Percentiles rank a stretch among this genome's conserved stretches.
Conservation (phyloP, 2,113 vertebrate genomes). For the Psittacara wagleri region DNA sequence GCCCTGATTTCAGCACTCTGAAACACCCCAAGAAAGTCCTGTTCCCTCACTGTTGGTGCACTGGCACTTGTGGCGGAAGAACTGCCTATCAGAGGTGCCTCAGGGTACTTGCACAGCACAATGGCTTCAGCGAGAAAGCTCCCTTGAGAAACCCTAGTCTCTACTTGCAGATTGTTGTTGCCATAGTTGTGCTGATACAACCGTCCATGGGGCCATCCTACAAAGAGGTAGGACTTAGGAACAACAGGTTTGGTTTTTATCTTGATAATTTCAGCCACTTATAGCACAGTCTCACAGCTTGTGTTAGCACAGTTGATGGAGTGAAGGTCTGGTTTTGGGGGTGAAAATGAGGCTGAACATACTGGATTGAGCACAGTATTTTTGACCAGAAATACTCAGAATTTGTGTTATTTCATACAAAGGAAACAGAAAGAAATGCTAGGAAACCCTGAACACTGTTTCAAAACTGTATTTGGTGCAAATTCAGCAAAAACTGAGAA, state of each 20-base stretch:
- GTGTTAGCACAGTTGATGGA: not conserved
- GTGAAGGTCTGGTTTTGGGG: not conserved
- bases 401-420: not conserved
- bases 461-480: not conserved
- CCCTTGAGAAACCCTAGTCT: not conserved
- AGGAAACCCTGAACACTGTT: not conserved
- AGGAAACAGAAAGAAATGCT: not conserved
- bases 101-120: not conserved
- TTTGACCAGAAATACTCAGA: not conserved
- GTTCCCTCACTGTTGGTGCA: not conserved
- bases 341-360: not conserved
- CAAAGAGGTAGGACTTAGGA: not conserved
- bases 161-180: not conserved
- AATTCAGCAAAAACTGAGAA: not conserved
- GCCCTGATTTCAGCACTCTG: not conserved
- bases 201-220: not conserved
- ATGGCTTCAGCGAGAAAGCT: not conserved
- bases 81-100: too few relatives aligned
- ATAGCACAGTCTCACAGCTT: not conserved
- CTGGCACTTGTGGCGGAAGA: not conserved
- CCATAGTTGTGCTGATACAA: not conserved
- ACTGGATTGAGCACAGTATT: not conserved
- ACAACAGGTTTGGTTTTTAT: not conserved
- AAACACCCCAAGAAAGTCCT: not conserved
- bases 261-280: not conserved